Evolutionary conservation across 2,888 invertebrate genomes (phyloP), one percentile per base, ranked within the genome.

Genomic region (Augiades crinisus): DNA sequence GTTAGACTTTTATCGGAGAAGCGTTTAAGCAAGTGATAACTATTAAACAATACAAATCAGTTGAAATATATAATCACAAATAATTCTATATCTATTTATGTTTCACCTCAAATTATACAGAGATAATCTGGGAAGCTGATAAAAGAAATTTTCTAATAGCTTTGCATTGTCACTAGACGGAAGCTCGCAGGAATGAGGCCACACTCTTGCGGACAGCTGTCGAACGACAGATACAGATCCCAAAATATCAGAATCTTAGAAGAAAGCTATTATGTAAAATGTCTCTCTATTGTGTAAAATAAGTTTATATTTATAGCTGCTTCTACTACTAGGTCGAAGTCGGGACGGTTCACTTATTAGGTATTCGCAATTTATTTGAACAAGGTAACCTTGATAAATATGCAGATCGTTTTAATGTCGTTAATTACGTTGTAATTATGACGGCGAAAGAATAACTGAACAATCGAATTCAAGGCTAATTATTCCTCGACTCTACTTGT

Each of bases 151-250:
- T 45, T 34, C 5, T 46, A 37, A 31, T 8, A 8, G 4, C 27
- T 27, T 50, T 44, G 27, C n/a, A 36, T 21, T 37, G 19, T 27
- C 27, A 37, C 21, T 14, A 50, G 30, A 36, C 51, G 51, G 53
- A 53, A 52, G 63, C 62, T 64, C 2, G 14, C 12, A 36, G 30
- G 37, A 50, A 50, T 44, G 43, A 50, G 50, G 50, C 12, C 50
- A 37, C 50, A 21, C 37, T 51, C 70, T 67, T 65, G 72, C 59
- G 70, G 70, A 71, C 82, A 76, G 78, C 79, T 83, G 82, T 84
- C 79, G 83, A 84, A 82, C 76, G 76, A 65, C 70, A 62, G 73
- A 75, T 76, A 72, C 73, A 63, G 64, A 70, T 78, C 80, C 78
- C 70, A 78, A 76, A 84, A 82, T 82, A 51, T 44, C 37, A 83